phyloP scores from a whole-genome alignment of 2,797 vertebrate species.

The Sarcoramphus papa region DNA sequence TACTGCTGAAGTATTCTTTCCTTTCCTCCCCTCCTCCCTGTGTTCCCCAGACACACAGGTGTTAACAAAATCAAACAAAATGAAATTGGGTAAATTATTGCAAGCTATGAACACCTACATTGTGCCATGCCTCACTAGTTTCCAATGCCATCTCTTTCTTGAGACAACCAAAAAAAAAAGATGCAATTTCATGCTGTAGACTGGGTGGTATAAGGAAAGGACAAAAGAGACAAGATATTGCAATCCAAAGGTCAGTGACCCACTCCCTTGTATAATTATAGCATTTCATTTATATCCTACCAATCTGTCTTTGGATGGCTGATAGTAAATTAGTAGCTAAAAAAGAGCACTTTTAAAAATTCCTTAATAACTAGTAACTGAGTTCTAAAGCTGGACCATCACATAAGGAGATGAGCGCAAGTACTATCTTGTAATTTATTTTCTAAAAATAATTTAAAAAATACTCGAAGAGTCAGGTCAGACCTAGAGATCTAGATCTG shows the following conservation, averaged over 20 bases:
- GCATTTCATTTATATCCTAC: constrained; percentile 84
- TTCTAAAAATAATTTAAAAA: background rate
- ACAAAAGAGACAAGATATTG: constrained; percentile 97
- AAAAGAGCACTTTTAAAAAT: constrained; percentile 44
- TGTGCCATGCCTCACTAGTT: constrained; percentile 88
- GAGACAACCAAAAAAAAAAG: constrained; percentile 80
- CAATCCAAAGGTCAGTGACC: constrained; percentile 93
- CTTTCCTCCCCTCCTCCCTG: constrained; percentile 65
- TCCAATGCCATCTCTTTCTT: constrained; percentile 86
- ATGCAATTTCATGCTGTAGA: constrained; percentile 89
- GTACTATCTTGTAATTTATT: background rate
- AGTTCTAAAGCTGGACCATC: background rate
- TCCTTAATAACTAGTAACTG: constrained; percentile 7
- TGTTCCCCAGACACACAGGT: constrained; percentile 87
- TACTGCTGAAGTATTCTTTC: constrained; percentile 81
- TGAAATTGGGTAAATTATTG: constrained; percentile 81
- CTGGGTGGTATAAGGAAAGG: constrained; percentile 74
- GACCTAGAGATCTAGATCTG: background rate
- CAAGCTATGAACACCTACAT: constrained; percentile 71
- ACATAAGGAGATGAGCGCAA: background rate
- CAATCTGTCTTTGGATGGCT: constrained; percentile 40
- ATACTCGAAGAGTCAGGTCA: background rate
- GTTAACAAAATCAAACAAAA: constrained; percentile 91
- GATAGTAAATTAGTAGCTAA: constrained; percentile 68
- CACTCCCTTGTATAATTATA: constrained; percentile 91